These are phyloP conservation scores for honey bee (Apis mellifera) DNA, from an alignment of 1,140 invertebrate species.

Conservation along the genomic window DNA sequence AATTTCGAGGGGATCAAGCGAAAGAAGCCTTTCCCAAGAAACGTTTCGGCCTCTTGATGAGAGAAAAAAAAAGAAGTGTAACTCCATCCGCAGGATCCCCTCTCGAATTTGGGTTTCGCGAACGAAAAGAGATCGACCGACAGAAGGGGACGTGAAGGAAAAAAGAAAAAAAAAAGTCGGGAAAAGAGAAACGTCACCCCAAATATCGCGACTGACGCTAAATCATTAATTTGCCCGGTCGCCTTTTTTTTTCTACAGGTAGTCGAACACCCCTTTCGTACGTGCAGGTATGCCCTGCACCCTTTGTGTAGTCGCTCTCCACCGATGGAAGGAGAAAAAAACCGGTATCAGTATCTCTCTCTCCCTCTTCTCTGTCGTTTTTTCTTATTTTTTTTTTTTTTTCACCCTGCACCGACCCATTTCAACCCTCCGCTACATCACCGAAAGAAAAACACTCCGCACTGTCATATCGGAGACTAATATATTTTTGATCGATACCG, in stretches of 20 bases:
- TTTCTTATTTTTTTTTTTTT: background rate
- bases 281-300: conserved; percentile 72
- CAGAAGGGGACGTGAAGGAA: conserved; percentile 36
- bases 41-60: background rate
- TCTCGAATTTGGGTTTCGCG: conserved; percentile 35
- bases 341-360: conserved; percentile 21
- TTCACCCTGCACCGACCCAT: conserved; percentile 1
- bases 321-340: conserved; percentile 56
- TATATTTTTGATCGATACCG: conserved; percentile 82
- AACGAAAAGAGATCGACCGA: conserved; percentile 41
- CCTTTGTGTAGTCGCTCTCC: conserved; percentile 65
- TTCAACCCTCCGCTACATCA: conserved; percentile 53
- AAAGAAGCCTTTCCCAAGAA: conserved; percentile 52
- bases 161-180: background rate
- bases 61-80: conserved; percentile 41
- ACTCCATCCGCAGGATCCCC: conserved; percentile 37
- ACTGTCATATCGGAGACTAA: conserved; percentile 81
- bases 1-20: conserved; percentile 25
- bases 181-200: conserved; percentile 66
- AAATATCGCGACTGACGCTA: conserved; percentile 76
- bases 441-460: conserved; percentile 77
- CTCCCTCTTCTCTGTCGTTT: background rate
- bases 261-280: conserved; percentile 72
- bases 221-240: conserved; percentile 80
- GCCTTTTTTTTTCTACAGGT: conserved; percentile 73